Conservation (phyloP, 1,140 invertebrate genomes). For the Batillaria attramentaria region DNA sequence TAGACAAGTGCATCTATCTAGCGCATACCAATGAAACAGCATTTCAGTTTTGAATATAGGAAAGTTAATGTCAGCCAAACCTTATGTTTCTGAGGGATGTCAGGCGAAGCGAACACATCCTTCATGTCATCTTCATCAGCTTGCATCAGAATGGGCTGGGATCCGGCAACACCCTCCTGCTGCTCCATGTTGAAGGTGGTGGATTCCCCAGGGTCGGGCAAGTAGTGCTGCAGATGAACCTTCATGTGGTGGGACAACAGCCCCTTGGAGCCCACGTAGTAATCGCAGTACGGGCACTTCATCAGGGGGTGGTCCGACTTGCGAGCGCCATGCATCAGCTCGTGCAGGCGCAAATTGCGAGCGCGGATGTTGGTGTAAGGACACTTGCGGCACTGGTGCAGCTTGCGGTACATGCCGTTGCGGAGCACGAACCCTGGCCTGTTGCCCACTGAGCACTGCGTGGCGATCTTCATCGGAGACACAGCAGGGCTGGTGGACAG, state of each 20-base stretch:
- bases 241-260: slow-evolving; percentile 86
- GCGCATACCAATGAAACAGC: no score
- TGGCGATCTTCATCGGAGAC: slow-evolving; percentile 63
- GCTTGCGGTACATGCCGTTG: slow-evolving; percentile 82
- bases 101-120: slow-evolving; percentile 28
- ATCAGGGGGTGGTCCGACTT: slow-evolving; percentile 74
- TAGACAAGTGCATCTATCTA: no score
- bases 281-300: slow-evolving; percentile 88
- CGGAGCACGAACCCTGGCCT: slow-evolving; percentile 58
- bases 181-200: slow-evolving; percentile 41
- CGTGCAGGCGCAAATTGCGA: slow-evolving; percentile 87
- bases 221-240: slow-evolving; percentile 76
- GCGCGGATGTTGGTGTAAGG: slow-evolving; percentile 83
- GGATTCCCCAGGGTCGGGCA: slow-evolving; percentile 43
- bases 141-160: slow-evolving; percentile 1
- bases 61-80: no score
- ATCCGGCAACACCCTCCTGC: slow-evolving; percentile 25
- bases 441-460: slow-evolving; percentile 55
- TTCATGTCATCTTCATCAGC: slow-evolving; percentile 34
- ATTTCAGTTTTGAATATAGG: no score
- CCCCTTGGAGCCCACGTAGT: slow-evolving; percentile 83
- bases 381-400: slow-evolving; percentile 89
- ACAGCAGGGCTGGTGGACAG: slow-evolving; percentile 56
- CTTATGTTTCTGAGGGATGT: slow-evolving; percentile 41
- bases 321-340: slow-evolving; percentile 84